Evolutionary conservation across 1,140 invertebrate species (phyloP).

Genomic region (Pseudobourletiella spinata): DNA sequence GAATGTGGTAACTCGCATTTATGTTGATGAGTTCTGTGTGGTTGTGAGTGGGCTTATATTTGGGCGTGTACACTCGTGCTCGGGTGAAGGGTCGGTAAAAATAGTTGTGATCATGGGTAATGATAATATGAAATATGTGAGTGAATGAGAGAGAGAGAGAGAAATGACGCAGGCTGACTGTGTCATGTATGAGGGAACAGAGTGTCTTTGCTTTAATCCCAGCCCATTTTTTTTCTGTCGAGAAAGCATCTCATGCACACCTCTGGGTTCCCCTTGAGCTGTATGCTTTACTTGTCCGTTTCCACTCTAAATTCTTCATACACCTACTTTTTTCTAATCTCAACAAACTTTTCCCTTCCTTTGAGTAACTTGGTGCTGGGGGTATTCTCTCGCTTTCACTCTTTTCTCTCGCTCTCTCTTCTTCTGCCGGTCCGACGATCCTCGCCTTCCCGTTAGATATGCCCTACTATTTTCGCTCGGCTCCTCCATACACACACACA

Average conservation of each 20-base stretch:
- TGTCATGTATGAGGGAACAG: conserved; percentile 5
- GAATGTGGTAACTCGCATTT: too few relatives aligned
- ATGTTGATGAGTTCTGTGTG: too few relatives aligned
- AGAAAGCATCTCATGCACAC: background rate
- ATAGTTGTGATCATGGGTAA: background rate
- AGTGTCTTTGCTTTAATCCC: conserved; percentile 9
- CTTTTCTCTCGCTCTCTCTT: background rate
- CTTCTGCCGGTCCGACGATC: background rate
- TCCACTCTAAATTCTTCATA: conserved; percentile 11
- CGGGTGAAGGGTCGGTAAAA: too few relatives aligned
- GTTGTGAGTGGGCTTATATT: too few relatives aligned
- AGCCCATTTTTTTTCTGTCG: conserved; percentile 2
- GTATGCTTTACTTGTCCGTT: background rate
- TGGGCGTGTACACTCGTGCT: too few relatives aligned
- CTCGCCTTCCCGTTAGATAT: background rate
- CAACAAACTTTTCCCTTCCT: conserved; percentile 5
- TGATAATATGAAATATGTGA: background rate
- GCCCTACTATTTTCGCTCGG: background rate
- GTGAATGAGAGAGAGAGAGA: background rate
- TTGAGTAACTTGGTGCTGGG: conserved; percentile 2
- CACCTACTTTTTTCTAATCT: conserved; percentile 10
- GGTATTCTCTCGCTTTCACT: background rate
- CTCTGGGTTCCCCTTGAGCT: background rate
- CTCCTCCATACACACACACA: background rate
- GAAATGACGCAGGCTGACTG: background rate